Evolutionary conservation across 1,140 invertebrate species (phyloP).

Genomic region (Samia ricini): DNA sequence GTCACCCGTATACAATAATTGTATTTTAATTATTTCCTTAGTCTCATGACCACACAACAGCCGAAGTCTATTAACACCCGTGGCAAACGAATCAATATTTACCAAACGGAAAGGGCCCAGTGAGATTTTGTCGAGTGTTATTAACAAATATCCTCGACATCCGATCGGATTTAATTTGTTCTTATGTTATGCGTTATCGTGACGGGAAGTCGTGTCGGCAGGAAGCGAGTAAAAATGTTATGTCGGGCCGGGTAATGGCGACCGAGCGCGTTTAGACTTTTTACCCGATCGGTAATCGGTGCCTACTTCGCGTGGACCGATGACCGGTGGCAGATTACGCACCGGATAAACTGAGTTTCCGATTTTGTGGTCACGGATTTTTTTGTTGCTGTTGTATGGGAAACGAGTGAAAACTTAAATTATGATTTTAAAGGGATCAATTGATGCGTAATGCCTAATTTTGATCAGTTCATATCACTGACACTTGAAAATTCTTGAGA

Average conservation of each 20-base stretch:
- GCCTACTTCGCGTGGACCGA: conserved; percentile 11
- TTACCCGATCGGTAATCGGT: conserved; percentile 8
- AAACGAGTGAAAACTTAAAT: not conserved
- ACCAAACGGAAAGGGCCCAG: conserved; percentile 28
- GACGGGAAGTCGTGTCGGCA: conserved; percentile 34
- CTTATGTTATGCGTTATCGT: conserved; percentile 32
- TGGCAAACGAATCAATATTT: not conserved
- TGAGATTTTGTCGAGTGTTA: conserved; percentile 19
- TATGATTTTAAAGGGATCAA: not conserved
- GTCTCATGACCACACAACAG: not conserved
- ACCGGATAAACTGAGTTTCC: conserved; percentile 20
- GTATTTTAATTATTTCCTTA: conserved; percentile 1
- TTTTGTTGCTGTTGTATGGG: not conserved
- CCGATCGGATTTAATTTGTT: conserved; percentile 37
- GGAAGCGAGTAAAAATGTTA: conserved; percentile 37
- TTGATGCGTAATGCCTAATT: not conserved
- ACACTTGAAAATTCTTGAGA: too few species aligned
- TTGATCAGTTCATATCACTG: too few species aligned
- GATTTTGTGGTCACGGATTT: conserved; percentile 12
- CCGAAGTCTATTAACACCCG: not conserved
- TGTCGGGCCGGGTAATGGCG: conserved; percentile 30
- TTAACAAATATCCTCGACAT: conserved; percentile 36
- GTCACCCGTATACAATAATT: not conserved
- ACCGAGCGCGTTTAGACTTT: conserved; percentile 15
- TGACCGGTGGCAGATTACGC: conserved; percentile 20